Evolutionary conservation across 2,113 vertebrate genomes (phyloP).

Genomic region (Hystrix cristata): DNA sequence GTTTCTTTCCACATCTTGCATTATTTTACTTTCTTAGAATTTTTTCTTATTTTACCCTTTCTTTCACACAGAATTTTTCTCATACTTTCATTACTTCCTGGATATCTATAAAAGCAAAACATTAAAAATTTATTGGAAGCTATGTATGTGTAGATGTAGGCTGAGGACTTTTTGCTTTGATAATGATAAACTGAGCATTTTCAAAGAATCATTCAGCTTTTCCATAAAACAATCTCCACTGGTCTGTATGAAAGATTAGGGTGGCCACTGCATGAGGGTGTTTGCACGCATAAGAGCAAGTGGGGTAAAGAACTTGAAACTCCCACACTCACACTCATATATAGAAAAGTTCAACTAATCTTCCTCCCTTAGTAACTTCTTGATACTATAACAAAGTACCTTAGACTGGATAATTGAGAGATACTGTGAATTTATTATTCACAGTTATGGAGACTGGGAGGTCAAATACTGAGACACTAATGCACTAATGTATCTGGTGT

Average conservation of each 20-base stretch:
- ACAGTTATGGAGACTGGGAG: no score
- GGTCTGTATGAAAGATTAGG: neutral
- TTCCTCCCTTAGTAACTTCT: neutral
- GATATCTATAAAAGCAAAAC: neutral
- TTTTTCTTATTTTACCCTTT: neutral
- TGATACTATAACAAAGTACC: neutral
- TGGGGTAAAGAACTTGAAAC: neutral
- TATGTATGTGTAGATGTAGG: neutral
- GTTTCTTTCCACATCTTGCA: neutral
- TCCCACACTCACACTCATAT: neutral
- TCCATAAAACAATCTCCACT: neutral
- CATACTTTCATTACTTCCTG: neutral
- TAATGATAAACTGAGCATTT: neutral
- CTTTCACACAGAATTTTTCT: neutral
- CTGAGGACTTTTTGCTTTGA: neutral
- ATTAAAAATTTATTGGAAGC: neutral
- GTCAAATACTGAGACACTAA: neutral
- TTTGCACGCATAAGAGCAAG: neutral
- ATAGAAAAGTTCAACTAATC: neutral
- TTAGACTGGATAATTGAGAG: neutral
- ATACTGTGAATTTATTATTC: neutral
- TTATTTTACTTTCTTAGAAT: neutral
- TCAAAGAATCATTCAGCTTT: neutral
- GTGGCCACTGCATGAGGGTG: no score
- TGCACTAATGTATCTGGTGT: neutral